Base-by-base conservation (phyloP, 2,797 vertebrate species). In the Gallinago stenura region DNA sequence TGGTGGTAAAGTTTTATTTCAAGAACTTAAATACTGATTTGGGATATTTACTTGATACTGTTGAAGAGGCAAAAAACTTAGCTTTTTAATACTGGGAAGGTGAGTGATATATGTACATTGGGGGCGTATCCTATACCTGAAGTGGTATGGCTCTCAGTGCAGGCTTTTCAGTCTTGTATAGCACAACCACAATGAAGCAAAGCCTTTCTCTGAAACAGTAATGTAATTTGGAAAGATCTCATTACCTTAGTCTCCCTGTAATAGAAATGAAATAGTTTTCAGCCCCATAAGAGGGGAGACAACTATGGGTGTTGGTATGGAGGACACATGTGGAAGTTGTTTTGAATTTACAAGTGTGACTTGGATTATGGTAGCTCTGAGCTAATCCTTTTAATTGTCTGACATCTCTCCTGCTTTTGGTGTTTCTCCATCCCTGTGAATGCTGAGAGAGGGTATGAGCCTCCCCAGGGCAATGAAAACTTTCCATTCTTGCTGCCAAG, bases 401-500 rank as follows among this genome's bases (percentile, higher is more conserved):
- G 86, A 96, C 68, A 82, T 87, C 60, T 95, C 88, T 92, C 56
- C 64, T 91, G 89, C 64, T 94, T 93, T 94, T 96, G 68, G 35
- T 94, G 87, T 89, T 95, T 87, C 83, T 94, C 66, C 39, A 69
- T 87, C 54, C 48, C 53, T 91, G 53, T 65, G 61, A 87, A 78
- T 89, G 64, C 83, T 82, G 61, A 91, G 93, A 60, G 75, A 81
- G 82, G 70, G 66, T 87, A 75, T 58, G 50, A 82, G 78, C 43
- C 85, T 90, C 70, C 88, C 95, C 66, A 94, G 92, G 79, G 91
- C 66, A 30, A 92, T 93, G 92, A 83, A 95, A 95, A 97, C 97
- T 98, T 98, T 98, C 98, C 96, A 7, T 86, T 90, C 76, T 12
- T 71, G 41, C 73, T 97, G 98, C 98, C 98, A 98, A 90, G 43